Evolutionary conservation across 2,113 vertebrate genomes (phyloP).

Genomic region (Platichthys stellatus): DNA sequence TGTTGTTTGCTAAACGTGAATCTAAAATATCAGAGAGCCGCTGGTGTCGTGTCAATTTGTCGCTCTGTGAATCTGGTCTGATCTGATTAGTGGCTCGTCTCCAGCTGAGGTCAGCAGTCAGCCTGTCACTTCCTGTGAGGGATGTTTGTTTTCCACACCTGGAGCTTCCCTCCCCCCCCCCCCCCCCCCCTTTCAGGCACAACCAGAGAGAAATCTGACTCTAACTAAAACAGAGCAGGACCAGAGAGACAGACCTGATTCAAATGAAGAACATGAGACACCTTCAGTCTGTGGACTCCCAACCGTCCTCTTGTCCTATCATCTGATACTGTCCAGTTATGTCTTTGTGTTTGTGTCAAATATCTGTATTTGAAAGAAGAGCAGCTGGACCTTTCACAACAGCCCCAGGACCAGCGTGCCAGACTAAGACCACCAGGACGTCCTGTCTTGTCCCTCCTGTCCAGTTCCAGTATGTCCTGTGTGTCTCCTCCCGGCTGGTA

Average conservation of each 20-base stretch:
- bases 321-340: too few species aligned
- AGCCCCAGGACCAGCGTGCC: too few species aligned
- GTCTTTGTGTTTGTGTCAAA: too few species aligned
- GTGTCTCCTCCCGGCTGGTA: background rate
- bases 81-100: slow-evolving; percentile 23
- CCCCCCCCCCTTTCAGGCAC: too few species aligned
- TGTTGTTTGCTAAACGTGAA: background rate
- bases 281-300: too few species aligned
- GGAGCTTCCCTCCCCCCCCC: background rate
- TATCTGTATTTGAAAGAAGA: too few species aligned
- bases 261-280: background rate
- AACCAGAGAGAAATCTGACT: too few species aligned
- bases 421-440: too few species aligned
- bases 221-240: too few species aligned
- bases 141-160: slow-evolving; percentile 23
- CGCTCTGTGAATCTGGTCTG: background rate
- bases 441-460: background rate
- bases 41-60: background rate
- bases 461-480: too few species aligned
- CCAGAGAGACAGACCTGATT: too few species aligned
- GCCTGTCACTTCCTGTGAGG: slow-evolving; percentile 35
- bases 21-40: background rate
- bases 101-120: slow-evolving; percentile 46
- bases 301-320: background rate
- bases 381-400: too few species aligned